A percentile compares a stretch with the other conserved stretches of the same genome.
Conservation (phyloP, 2,888 invertebrate species). For the Scrobipalpa costella region DNA sequence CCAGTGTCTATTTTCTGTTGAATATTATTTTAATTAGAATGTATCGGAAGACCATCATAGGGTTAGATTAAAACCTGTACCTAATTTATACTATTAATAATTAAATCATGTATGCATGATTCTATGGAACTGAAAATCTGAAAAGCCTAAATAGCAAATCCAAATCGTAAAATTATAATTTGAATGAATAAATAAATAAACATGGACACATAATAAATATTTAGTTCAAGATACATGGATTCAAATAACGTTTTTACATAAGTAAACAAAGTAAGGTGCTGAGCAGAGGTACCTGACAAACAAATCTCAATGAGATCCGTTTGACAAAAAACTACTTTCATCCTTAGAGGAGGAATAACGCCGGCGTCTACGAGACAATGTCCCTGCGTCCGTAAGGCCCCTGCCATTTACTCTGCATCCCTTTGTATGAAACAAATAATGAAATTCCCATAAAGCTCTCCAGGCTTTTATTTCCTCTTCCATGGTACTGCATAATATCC, state of each 20-base stretch:
- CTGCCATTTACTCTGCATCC: constrained; percentile 51
- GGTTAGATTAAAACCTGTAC: too few relatives aligned
- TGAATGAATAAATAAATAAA: too few relatives aligned
- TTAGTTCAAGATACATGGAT: background rate
- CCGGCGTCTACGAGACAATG: constrained; percentile 70
- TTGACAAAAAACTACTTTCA: constrained; percentile 23
- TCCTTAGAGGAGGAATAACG: constrained; percentile 43
- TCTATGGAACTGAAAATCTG: too few relatives aligned
- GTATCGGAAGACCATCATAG: too few relatives aligned
- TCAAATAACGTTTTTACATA: background rate
- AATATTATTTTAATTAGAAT: too few relatives aligned
- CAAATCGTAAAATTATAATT: too few relatives aligned
- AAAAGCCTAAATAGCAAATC: too few relatives aligned
- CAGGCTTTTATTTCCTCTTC: constrained; percentile 67
- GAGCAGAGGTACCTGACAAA: background rate
- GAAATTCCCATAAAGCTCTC: constrained; percentile 63
- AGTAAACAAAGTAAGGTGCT: background rate
- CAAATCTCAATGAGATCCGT: background rate
- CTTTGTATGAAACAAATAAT: constrained; percentile 65
- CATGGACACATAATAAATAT: too few relatives aligned
- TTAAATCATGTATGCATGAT: too few relatives aligned
- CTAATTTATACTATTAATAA: too few relatives aligned
- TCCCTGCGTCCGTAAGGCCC: constrained; percentile 41
- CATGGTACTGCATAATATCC: constrained; percentile 58
- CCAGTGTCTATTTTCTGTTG: too few relatives aligned